Conservation (phyloP, 2,113 vertebrate genomes). For the Strigops habroptila region DNA sequence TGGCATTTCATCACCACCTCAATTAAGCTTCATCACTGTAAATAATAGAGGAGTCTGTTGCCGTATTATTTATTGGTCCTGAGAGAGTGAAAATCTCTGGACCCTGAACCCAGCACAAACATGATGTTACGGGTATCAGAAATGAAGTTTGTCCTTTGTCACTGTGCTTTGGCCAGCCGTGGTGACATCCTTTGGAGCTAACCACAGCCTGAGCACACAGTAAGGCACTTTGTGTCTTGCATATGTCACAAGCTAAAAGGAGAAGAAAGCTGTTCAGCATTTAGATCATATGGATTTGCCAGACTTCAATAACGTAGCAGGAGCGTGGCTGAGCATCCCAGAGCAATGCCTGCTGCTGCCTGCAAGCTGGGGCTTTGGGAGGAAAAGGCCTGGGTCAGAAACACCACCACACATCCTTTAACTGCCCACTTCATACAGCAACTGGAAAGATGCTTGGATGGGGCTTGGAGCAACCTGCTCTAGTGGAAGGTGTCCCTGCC, state of each 20-base stretch:
- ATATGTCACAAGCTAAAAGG: neutral
- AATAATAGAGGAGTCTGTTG: neutral
- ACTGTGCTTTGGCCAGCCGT: neutral
- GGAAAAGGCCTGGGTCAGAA: neutral
- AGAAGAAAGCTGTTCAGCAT: neutral
- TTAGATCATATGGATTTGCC: accelerated
- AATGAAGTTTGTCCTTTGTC: neutral
- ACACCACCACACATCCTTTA: neutral
- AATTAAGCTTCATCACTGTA: neutral
- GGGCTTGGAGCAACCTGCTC: neutral
- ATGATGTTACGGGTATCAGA: accelerated
- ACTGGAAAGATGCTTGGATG: neutral
- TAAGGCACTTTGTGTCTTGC: neutral
- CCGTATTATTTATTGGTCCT: neutral
- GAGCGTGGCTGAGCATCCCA: neutral
- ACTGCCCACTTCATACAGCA: neutral
- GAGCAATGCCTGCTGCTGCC: neutral
- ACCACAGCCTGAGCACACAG: accelerated
- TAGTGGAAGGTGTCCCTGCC: neutral
- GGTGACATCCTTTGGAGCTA: neutral
- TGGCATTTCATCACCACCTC: neutral
- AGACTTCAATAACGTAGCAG: neutral
- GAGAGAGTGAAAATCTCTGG: neutral
- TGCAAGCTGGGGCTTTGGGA: too few relatives aligned
- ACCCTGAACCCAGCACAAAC: neutral